A percentile compares a stretch with the other conserved stretches of the same genome.
Evolutionary conservation across 2,797 vertebrate species (phyloP).

Genomic region (Amniataba percoides): DNA sequence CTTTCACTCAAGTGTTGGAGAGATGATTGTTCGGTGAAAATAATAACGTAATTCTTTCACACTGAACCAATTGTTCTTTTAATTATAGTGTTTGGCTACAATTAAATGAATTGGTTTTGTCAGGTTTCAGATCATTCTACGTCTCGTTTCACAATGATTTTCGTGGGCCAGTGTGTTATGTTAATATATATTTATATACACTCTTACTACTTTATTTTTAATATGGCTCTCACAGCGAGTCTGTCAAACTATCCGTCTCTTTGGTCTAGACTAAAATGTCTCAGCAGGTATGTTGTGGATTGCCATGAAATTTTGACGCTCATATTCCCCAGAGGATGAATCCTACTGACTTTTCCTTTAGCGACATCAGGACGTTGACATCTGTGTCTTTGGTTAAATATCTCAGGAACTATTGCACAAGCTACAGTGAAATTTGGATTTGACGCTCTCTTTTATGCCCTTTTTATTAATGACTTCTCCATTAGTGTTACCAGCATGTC

Average conservation of each 20-base stretch:
- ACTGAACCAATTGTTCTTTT: conserved; percentile 70
- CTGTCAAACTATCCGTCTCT: background rate
- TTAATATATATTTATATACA: conserved; percentile 22
- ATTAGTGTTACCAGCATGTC: background rate
- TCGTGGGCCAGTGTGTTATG: conserved; percentile 28
- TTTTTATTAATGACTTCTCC: background rate
- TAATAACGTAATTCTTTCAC: conserved; percentile 75
- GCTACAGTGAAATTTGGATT: background rate
- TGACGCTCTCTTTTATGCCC: no score
- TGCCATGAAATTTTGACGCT: background rate
- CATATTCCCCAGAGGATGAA: background rate
- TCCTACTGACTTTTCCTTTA: background rate
- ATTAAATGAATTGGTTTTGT: conserved; percentile 72
- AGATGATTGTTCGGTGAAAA: conserved; percentile 69
- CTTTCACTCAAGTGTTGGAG: conserved; percentile 68
- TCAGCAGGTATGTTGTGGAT: background rate
- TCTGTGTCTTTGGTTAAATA: background rate
- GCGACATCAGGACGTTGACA: background rate
- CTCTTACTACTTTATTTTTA: conserved; percentile 10
- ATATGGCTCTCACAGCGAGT: background rate
- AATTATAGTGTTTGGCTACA: conserved; percentile 79
- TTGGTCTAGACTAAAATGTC: background rate
- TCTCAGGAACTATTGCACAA: background rate
- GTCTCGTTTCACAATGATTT: conserved; percentile 21
- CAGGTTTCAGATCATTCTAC: conserved; percentile 56